Conservation (phyloP, 2,888 invertebrate genomes). For the Platynereis dumerilii region DNA sequence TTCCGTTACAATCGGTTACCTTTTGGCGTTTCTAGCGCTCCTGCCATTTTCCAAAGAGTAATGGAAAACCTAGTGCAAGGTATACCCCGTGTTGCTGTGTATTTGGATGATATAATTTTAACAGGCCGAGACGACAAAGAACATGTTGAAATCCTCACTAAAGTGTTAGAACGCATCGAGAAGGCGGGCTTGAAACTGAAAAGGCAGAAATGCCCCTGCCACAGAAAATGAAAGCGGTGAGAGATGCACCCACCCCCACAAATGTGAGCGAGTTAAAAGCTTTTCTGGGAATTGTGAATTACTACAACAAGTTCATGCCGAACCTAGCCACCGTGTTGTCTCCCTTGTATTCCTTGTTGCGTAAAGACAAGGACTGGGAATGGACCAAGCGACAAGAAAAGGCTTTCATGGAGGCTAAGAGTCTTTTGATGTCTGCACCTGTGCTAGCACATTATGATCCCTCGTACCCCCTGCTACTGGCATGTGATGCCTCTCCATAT, state of each 20-base stretch:
- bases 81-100: not conserved
- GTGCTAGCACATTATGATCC: slow-evolving; percentile 22
- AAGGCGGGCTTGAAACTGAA: not conserved
- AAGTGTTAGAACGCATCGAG: not conserved
- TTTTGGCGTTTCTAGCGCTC: slow-evolving; percentile 8
- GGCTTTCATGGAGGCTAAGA: slow-evolving; percentile 3
- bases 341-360: not conserved
- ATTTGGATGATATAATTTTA: slow-evolving; percentile 8
- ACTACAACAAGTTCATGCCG: slow-evolving; percentile 1
- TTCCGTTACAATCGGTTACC: slow-evolving; percentile 12
- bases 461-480: not conserved
- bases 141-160: not conserved
- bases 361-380: not conserved
- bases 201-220: not conserved
- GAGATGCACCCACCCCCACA: not conserved
- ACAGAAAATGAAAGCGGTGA: no score
- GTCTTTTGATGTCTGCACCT: not conserved
- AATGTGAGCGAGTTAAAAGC: not conserved
- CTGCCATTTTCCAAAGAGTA: slow-evolving; percentile 15
- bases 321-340: not conserved
- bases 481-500: slow-evolving; percentile 9
- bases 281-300: slow-evolving; percentile 14
- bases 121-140: slow-evolving; percentile 1
- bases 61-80: slow-evolving; percentile 10
- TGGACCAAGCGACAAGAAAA: not conserved